Conservation (phyloP, 2,113 vertebrate genomes). For the Chrysochloris asiatica region DNA sequence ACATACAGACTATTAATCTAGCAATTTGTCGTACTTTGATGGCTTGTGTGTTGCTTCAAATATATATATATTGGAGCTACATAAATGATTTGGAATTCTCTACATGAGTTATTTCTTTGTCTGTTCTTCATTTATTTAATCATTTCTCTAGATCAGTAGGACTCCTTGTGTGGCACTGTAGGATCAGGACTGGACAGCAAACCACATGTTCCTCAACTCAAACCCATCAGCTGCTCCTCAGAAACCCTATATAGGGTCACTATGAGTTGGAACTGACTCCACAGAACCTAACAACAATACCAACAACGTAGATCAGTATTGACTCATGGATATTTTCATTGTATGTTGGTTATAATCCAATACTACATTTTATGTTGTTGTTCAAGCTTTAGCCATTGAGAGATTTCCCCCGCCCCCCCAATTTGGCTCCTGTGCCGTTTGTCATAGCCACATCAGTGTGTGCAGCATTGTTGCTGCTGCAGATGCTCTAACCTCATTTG, state of each 20-base stretch:
- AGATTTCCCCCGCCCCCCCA: neutral
- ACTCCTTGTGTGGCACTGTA: no score
- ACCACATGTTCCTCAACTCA: no score
- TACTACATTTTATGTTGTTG: neutral
- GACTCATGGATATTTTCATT: neutral
- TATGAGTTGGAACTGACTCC: no score
- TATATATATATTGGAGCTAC: neutral
- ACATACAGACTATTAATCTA: no score
- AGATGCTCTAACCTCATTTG: neutral
- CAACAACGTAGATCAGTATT: neutral
- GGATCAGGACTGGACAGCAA: no score
- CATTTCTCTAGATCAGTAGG: no score
- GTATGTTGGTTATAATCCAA: neutral
- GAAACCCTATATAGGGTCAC: no score
- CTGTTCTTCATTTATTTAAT: neutral
- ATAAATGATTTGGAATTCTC: neutral
- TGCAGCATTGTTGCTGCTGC: neutral
- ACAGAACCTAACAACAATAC: no score
- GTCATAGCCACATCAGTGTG: neutral
- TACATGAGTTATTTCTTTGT: neutral
- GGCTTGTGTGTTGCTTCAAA: no score
- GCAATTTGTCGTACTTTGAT: no score
- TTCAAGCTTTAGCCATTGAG: neutral
- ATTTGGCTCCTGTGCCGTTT: neutral
- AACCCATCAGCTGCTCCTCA: no score